Base-by-base conservation (phyloP, 1,140 invertebrate species). In the Drosophila subobscura region DNA sequence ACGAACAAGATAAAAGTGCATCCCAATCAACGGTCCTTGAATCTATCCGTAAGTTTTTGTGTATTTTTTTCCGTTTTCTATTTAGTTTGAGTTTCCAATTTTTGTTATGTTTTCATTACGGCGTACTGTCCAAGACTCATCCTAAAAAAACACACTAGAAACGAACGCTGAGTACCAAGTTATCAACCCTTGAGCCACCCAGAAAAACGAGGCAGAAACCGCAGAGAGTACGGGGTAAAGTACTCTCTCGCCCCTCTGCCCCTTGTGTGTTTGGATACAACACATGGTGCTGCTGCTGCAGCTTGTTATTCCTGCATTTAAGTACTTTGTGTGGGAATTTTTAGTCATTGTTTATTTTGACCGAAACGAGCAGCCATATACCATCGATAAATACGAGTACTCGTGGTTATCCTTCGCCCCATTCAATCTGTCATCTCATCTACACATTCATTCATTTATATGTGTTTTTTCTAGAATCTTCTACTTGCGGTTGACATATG, bases 341-440 rank as follows among this genome's bases (percentile, higher is more conserved):
- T 42, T 73, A 65, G 77, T 85, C 77, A 86, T 81, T 85, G 83
- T 85, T 85, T 86, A 85, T 85, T 85, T 86, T 85, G 56, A 63
- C 67, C 63, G 49, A 42, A 78, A 47, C 79, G 78, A 44, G 64
- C 41, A 37, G 49, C 23, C 56, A 42, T 52, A 29, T 40, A 55
- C 23, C 53, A 41, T 14, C 66, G 42, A 45, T 23, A 29, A 27
- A 8, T 33, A 10, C 29, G 8, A 33, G 33, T 12, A 37, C 5
- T 27, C 25, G 33, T 12, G 12, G 29, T 10, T 8, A 27, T 8
- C 8, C 7, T 37, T 1, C 33, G 1, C 51, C 42, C 42, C 27
- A 37, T 68, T 49, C 44, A 55, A 70, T 70, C 66, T 46, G 56
- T 70, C 50, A 40, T 55, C 50, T 52, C 47, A 12, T 37, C 8